Evolutionary conservation across 1,140 invertebrate genomes (phyloP), one percentile per base, ranked within the genome.

Genomic region (Halictus rubicundus): DNA sequence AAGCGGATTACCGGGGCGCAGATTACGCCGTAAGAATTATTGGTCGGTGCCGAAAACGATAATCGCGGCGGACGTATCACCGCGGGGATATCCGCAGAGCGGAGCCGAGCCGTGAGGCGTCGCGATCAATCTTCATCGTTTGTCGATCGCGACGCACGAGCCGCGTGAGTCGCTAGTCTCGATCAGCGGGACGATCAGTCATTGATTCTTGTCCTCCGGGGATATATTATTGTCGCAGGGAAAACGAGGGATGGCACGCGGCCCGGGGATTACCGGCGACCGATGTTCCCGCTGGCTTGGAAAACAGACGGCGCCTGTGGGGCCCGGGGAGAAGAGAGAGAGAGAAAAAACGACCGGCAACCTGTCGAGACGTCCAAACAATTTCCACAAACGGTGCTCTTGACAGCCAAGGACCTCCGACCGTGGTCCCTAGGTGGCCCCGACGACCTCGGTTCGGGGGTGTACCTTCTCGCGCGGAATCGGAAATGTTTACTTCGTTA

Each of bases 71-170:
- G 61, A 76, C 49, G 75, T 77, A 77, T 83, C 65, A 2, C 42
- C 42, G 39, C 39, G 39, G 8, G 39, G 39, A 10, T 9, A 12
- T 9, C 8, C 39, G 60, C 21, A 19, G 16, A 8, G n/a, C 10
- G 12, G 21, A 9, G 39, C 39, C 10, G 21, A 14, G 42, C 37
- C n/a, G 39, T n/a, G 27, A 37, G 27, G 37, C 54, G 23, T 60
- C 27, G 64, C 71, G 65, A 86, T 87, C 81, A 77, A 87, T 87
- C 83, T 86, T 86, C 85, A 87, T 88, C 78, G 82, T 65, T 87
- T 80, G 78, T 27, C 65, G 78, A 85, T 76, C 60, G 60, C 25
- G 39, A 59, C 57, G 7, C 37, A 12, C 46, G 46, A 19, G 46
- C 21, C 12, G 16, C 8, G 23, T 25, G 64, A 60, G 73, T 76